These are phyloP conservation scores for Plagodis dolabraria DNA, from an alignment of 2,888 invertebrate genomes.

Conservation along the genomic window DNA sequence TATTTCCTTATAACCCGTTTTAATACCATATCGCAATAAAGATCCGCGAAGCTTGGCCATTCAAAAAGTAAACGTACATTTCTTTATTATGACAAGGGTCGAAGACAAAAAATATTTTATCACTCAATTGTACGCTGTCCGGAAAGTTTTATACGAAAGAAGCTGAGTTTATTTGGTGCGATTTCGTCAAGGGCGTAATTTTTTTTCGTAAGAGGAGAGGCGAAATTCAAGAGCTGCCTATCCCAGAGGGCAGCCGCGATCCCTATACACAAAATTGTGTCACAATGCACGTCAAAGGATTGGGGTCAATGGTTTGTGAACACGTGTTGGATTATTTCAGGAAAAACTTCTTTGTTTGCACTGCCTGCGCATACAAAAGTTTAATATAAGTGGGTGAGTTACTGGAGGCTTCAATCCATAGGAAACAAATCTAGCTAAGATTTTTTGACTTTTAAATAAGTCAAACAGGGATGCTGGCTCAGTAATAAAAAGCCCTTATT, in stretches of 20 bases:
- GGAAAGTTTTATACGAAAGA: slow-evolving; percentile 5
- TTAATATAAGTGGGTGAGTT: too few species aligned
- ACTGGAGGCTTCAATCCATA: too few species aligned
- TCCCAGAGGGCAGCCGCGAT: slow-evolving; percentile 8
- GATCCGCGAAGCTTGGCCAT: neutral
- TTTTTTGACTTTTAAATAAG: too few species aligned
- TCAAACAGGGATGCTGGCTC: too few species aligned
- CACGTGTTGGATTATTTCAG: neutral
- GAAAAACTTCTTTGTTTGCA: neutral
- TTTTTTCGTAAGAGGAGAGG: slow-evolving; percentile 1
- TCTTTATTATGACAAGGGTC: slow-evolving; percentile 7
- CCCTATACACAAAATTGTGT: slow-evolving; percentile 11
- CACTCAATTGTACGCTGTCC: slow-evolving; percentile 1
- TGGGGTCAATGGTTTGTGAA: slow-evolving; percentile 4
- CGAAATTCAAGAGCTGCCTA: slow-evolving; percentile 1
- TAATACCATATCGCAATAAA: slow-evolving; percentile 4
- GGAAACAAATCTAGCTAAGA: too few species aligned
- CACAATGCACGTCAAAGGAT: slow-evolving; percentile 6
- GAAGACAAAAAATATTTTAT: neutral
- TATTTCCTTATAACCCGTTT: neutral
- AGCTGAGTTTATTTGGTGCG: slow-evolving; percentile 15
- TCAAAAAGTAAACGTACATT: neutral
- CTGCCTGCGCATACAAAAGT: neutral
- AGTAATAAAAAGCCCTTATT: too few species aligned
- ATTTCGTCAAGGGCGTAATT: slow-evolving; percentile 5